A percentile compares a stretch with the other conserved stretches of the same genome.
Evolutionary conservation across 2,888 invertebrate genomes (phyloP).

Genomic region (Chironomus tentans): DNA sequence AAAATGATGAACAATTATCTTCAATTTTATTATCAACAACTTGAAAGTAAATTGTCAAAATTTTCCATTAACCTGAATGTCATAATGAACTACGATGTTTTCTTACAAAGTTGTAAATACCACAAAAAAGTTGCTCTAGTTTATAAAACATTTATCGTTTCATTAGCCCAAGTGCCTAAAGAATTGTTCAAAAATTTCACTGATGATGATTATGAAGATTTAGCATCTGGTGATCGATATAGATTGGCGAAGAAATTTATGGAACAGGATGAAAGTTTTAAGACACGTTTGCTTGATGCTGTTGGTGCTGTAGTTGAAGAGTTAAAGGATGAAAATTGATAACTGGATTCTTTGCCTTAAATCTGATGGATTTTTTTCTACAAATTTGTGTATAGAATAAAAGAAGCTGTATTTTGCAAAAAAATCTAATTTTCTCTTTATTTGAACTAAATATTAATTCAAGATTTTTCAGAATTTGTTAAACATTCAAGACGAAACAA

Average conservation of each 20-base stretch:
- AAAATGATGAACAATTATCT: background rate
- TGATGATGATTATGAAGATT: constrained; percentile 3
- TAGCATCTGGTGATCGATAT: constrained; percentile 7
- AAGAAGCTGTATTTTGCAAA: too few species aligned
- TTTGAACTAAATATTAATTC: too few species aligned
- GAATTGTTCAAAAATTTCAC: background rate
- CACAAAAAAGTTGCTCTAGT: background rate
- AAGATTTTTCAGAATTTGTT: too few species aligned
- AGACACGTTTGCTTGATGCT: background rate
- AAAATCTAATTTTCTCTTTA: too few species aligned
- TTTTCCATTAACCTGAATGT: background rate
- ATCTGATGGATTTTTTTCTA: too few species aligned
- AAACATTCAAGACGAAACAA: too few species aligned
- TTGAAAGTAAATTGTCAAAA: background rate
- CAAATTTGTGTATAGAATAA: too few species aligned
- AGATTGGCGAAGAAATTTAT: background rate
- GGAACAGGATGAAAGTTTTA: background rate
- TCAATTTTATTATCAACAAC: background rate
- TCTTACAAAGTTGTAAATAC: background rate
- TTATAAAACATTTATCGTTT: background rate
- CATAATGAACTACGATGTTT: background rate
- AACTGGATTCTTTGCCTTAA: too few species aligned
- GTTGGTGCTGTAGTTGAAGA: background rate
- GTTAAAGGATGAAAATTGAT: background rate
- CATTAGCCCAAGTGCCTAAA: background rate